Percentiles rank a stretch among this genome's conserved stretches.
phyloP scores from a whole-genome alignment of 2,888 invertebrate genomes.

The Andrena haemorrhoa region DNA sequence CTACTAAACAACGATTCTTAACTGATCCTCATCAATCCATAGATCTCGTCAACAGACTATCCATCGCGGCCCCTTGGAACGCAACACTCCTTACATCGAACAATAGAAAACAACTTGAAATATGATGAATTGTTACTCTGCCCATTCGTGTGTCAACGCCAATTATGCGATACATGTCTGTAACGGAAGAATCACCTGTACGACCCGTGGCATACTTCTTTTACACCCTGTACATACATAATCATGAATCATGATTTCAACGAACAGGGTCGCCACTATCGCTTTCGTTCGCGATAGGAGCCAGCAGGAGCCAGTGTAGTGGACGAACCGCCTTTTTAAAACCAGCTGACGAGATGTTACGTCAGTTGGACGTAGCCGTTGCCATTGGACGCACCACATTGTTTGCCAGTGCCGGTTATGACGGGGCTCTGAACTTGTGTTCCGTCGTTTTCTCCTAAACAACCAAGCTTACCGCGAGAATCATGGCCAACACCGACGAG shows the following conservation, averaged over 20 bases:
- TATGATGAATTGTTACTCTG: too few species aligned
- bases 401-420: conserved; percentile 14
- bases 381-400: conserved; percentile 19
- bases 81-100: too few species aligned
- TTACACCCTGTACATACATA: too few species aligned
- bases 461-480: conserved; percentile 3
- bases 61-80: too few species aligned
- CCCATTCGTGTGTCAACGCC: too few species aligned
- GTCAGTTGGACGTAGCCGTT: conserved; percentile 51
- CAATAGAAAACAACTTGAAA: too few species aligned
- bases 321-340: conserved; percentile 34
- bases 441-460: background rate
- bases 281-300: conserved; percentile 24
- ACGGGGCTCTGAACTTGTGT: conserved; percentile 8
- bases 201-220: too few species aligned
- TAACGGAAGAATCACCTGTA: too few species aligned
- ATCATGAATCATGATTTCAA: background rate
- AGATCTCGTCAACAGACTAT: too few species aligned
- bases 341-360: conserved; percentile 63
- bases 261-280: conserved; percentile 45
- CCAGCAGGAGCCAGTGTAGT: conserved; percentile 7
- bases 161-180: too few species aligned
- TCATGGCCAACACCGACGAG: conserved; percentile 86
- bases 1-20: too few species aligned
- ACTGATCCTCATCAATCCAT: too few species aligned